Evolutionary conservation across 2,113 vertebrate species (phyloP).

Genomic region (Tichodroma muraria): DNA sequence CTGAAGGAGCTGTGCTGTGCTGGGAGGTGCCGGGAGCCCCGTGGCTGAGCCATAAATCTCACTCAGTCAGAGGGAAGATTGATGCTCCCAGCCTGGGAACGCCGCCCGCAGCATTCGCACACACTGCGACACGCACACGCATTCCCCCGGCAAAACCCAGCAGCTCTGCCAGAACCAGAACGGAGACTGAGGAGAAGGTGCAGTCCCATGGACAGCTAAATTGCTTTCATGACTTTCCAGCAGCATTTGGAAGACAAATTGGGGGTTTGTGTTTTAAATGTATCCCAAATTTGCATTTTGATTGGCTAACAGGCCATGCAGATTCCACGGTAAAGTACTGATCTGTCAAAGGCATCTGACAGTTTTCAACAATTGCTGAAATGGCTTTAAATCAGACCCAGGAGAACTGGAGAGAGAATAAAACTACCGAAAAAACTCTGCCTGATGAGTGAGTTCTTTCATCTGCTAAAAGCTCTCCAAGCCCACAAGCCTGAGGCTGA

Average conservation of each 20-base stretch:
- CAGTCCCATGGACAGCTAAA: slow-evolving; percentile 53
- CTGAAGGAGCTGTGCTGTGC: not conserved
- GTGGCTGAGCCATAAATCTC: slow-evolving; percentile 64
- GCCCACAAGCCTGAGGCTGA: slow-evolving; percentile 41
- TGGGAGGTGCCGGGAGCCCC: slow-evolving; percentile 6
- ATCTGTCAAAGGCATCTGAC: slow-evolving; percentile 71
- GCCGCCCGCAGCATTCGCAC: not conserved
- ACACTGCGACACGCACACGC: not conserved
- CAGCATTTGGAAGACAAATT: slow-evolving; percentile 63
- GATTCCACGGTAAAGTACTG: slow-evolving; percentile 64
- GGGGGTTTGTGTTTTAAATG: slow-evolving; percentile 67
- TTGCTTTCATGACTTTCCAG: slow-evolving; percentile 69
- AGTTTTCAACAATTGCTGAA: slow-evolving; percentile 65
- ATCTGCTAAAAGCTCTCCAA: slow-evolving; percentile 51
- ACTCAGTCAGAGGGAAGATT: slow-evolving; percentile 50
- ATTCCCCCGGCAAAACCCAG: not conserved
- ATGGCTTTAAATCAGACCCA: slow-evolving; percentile 66
- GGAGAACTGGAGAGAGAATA: slow-evolving; percentile 16
- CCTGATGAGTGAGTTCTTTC: slow-evolving; percentile 60
- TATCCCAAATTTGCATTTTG: slow-evolving; percentile 73
- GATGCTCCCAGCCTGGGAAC: slow-evolving; percentile 24
- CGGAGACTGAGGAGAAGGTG: not conserved
- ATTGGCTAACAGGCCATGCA: slow-evolving; percentile 64
- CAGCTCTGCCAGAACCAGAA: slow-evolving; percentile 14
- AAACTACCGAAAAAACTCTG: slow-evolving; percentile 7